Evolutionary conservation across 1,140 invertebrate species (phyloP), one percentile per base, ranked within the genome.

Genomic region (Kradibia gibbosae): DNA sequence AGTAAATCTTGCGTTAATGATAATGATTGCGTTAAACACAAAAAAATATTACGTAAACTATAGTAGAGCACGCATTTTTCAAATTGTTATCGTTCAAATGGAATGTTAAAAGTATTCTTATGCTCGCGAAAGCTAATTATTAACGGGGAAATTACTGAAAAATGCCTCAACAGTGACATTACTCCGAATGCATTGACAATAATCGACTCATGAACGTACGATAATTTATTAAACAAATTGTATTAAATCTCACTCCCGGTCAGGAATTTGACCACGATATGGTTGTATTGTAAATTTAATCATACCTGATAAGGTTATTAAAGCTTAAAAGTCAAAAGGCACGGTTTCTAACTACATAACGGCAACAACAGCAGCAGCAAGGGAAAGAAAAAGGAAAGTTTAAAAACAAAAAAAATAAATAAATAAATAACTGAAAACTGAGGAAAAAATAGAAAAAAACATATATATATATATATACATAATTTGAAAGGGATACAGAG

Each of bases 161-260:
- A 80, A 82, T 84, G 82, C 83, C 84, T 85, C 84, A 87, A 83
- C 88, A 89, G 87, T 84, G 88, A 90, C 87, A 87, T 83, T 85
- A 86, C 84, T 91, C 89, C 89, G 90, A 91, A 90, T 91, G 89
- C 86, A 90, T 90, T 91, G 89, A 90, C 90, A 91, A 91, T 90
- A 90, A 89, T 86, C 84, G 85, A 85, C 85, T 85, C 82, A 53
- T 77, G 45, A 62, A 36, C 57, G 36, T 53, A 71, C 45, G 60
- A 20, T 67, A 13, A 34, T 82, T 50, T 75, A 20, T 83, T 80
- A 83, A 72, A 81, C 73, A 83, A 84, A 83, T 71, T 82, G 76
- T 83, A 86, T 78, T n/a, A 70, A 74, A 74, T 82, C n/a, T 70
- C 22, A 39, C 53, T 71, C 11, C n/a, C 34, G 50, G 8, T 76